These are phyloP conservation scores for Epistrophe grossulariae DNA, from an alignment of 2,888 invertebrate species.

Conservation along the genomic window DNA sequence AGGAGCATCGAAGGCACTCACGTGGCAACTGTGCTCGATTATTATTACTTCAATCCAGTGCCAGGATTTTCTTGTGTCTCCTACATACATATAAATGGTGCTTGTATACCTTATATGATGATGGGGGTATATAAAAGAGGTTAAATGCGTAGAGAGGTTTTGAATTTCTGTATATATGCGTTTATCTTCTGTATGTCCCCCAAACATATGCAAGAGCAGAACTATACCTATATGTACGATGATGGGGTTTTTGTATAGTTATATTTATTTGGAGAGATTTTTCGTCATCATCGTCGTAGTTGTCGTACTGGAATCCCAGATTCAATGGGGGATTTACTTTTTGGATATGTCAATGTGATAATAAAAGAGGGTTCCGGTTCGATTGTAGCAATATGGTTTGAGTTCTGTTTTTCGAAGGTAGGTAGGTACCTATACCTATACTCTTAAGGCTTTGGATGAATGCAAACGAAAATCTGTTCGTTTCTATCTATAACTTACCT, in stretches of 20 bases:
- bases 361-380: conserved; percentile 31
- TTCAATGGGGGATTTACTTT: conserved; percentile 73
- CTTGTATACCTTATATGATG: neutral
- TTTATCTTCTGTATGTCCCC: conserved; percentile 25
- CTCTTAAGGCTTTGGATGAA: conserved; percentile 19
- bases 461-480: conserved; percentile 25
- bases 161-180: conserved; percentile 7
- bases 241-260: conserved; percentile 39
- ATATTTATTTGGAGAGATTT: conserved; percentile 63
- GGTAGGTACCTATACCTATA: neutral
- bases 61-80: conserved; percentile 44
- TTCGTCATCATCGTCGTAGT: conserved; percentile 37
- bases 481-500: neutral
- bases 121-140: conserved; percentile 11
- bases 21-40: conserved; percentile 76
- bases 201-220: conserved; percentile 3
- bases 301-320: conserved; percentile 59
- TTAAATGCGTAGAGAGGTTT: conserved; percentile 50
- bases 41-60: conserved; percentile 72
- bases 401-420: neutral
- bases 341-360: conserved; percentile 67
- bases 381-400: neutral
- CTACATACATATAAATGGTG: no score
- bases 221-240: conserved; percentile 20
- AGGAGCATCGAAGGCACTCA: conserved; percentile 76